Evolutionary conservation across 2,888 invertebrate species (phyloP).

Genomic region (Limnephilus marmoratus): DNA sequence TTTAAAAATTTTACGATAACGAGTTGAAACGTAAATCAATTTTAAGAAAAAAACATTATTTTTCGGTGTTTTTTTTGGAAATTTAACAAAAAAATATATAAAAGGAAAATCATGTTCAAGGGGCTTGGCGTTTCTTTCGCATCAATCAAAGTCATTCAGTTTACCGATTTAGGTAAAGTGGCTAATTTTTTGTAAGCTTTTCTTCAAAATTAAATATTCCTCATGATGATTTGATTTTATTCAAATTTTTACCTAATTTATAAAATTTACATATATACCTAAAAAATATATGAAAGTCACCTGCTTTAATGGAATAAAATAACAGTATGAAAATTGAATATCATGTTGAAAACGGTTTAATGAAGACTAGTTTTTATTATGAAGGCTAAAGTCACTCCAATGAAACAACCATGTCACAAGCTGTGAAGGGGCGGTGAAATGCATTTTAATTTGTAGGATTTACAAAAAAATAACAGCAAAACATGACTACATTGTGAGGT

Average conservation of each 20-base stretch:
- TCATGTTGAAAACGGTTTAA: no score
- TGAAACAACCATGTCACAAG: no score
- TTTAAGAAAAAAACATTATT: neutral
- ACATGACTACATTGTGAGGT: no score
- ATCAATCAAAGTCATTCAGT: neutral
- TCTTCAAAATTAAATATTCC: neutral
- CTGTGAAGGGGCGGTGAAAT: no score
- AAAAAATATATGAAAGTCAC: no score
- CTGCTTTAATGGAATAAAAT: no score
- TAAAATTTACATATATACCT: neutral
- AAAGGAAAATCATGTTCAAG: neutral
- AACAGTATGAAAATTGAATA: no score
- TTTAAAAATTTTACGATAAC: neutral
- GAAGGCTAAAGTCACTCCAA: no score
- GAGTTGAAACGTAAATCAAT: neutral
- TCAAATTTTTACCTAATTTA: neutral
- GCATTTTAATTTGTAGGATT: no score
- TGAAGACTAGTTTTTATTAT: no score
- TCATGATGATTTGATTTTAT: neutral
- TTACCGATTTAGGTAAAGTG: neutral
- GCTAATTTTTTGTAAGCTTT: neutral
- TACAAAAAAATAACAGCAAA: no score
- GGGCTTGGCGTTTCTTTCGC: neutral
- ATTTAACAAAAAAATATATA: neutral
- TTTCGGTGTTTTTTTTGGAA: neutral